phyloP scores from a whole-genome alignment of 2,113 vertebrate genomes.

The Typhlomys cinereus region DNA sequence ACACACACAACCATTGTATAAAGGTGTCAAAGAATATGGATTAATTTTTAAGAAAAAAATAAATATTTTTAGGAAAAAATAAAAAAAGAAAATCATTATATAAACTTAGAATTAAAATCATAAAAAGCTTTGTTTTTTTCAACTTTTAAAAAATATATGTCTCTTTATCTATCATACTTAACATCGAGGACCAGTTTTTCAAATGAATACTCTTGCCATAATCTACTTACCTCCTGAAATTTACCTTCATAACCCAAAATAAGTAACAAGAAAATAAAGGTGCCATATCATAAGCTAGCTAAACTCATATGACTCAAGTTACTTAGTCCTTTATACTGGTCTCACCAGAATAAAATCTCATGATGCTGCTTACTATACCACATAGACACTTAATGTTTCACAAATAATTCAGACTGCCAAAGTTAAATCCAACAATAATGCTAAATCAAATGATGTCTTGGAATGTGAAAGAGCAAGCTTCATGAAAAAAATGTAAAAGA shows the following conservation, averaged over 20 bases:
- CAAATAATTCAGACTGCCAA: not conserved
- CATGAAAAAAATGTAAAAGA: not conserved
- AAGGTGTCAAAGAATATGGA: too few relatives aligned
- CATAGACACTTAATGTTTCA: not conserved
- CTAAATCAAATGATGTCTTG: not conserved
- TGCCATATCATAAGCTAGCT: not conserved
- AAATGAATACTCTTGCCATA: not conserved
- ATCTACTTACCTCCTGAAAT: slow-evolving; percentile 25
- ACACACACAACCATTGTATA: too few relatives aligned
- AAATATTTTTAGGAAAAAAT: too few relatives aligned
- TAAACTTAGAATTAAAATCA: not conserved
- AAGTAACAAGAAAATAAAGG: slow-evolving; percentile 25
- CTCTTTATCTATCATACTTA: not conserved
- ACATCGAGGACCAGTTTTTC: slow-evolving; percentile 1
- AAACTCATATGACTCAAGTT: not conserved
- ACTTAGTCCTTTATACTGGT: not conserved
- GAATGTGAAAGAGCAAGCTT: not conserved
- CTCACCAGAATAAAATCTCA: not conserved
- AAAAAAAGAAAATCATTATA: slow-evolving; percentile 12
- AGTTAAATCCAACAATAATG: not conserved
- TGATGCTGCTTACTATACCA: not conserved
- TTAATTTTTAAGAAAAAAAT: too few relatives aligned
- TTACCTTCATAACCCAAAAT: not conserved
- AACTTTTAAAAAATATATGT: not conserved
- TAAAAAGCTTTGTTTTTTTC: slow-evolving; percentile 15